A percentile compares a stretch with the other conserved stretches of the same genome.
These are phyloP conservation scores for Rhinoptilus africanus DNA, from an alignment of 2,113 vertebrate species.

Conservation along the genomic window DNA sequence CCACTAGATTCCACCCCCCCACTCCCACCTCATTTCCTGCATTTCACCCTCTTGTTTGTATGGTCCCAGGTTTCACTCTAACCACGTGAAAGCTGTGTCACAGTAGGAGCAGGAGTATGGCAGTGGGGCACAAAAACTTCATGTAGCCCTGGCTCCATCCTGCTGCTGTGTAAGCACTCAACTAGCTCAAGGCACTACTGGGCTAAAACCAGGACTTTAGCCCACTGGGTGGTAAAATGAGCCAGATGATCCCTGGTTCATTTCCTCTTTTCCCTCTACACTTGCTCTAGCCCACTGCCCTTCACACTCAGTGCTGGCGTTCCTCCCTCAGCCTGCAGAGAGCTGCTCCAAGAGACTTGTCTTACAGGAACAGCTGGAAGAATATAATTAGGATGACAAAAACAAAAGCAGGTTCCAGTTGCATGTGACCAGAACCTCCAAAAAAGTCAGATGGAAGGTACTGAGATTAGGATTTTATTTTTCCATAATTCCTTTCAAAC, in stretches of 20 bases:
- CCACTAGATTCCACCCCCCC: not conserved
- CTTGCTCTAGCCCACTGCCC: not conserved
- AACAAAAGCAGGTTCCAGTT: not conserved
- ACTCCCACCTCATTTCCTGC: not conserved
- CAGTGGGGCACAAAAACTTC: not conserved
- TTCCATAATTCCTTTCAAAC: not conserved
- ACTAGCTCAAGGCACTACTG: not conserved
- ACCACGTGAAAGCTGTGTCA: not conserved
- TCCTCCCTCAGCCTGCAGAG: not conserved
- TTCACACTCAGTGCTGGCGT: fast-evolving
- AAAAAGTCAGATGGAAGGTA: not conserved
- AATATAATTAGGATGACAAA: not conserved
- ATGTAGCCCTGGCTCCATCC: not conserved
- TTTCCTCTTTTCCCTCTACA: not conserved
- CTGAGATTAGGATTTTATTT: not conserved
- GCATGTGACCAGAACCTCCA: not conserved
- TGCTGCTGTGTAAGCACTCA: not conserved
- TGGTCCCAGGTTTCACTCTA: not conserved
- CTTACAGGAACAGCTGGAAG: not conserved
- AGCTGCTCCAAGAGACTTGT: not conserved
- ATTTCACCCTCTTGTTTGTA: not conserved
- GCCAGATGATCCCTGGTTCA: not conserved
- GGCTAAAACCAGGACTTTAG: not conserved
- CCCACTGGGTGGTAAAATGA: not conserved
- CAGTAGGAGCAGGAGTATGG: not conserved